Conservation (phyloP, 2,797 vertebrate genomes). For the Peromyscus nudipes region DNA sequence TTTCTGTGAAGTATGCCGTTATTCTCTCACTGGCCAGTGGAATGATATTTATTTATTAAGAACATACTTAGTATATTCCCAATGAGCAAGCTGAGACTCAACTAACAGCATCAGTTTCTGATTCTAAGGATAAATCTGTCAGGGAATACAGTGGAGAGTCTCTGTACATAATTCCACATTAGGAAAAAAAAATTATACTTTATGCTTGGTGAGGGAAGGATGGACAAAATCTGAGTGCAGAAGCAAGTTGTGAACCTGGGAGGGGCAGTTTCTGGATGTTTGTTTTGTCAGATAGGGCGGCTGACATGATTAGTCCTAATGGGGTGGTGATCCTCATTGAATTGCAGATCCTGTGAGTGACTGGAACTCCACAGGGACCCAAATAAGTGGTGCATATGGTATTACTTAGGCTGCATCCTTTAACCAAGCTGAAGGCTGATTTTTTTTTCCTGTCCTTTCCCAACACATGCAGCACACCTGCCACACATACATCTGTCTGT, state of each 20-base stretch:
- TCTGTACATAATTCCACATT: slow-evolving; percentile 68
- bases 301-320: slow-evolving; percentile 67
- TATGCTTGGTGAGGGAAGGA: slow-evolving; percentile 42
- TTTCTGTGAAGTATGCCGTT: slow-evolving; percentile 63
- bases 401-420: slow-evolving; percentile 76
- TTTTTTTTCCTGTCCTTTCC: background rate
- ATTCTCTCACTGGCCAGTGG: slow-evolving; percentile 65
- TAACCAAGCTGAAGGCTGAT: slow-evolving; percentile 31
- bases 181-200: slow-evolving; percentile 55
- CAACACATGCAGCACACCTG: background rate
- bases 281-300: slow-evolving; percentile 67
- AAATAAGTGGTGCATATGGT: slow-evolving; percentile 66
- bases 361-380: slow-evolving; percentile 68
- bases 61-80: slow-evolving; percentile 71
- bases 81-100: slow-evolving; percentile 63
- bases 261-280: slow-evolving; percentile 68
- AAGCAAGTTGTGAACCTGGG: slow-evolving; percentile 63
- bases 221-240: slow-evolving; percentile 24
- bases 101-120: slow-evolving; percentile 64
- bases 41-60: slow-evolving; percentile 78
- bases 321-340: slow-evolving; percentile 70
- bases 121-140: slow-evolving; percentile 56
- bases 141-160: slow-evolving; percentile 27
- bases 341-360: slow-evolving; percentile 46
- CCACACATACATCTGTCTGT: background rate